These are phyloP conservation scores for Maniola jurtina DNA, from an alignment of 1,140 invertebrate species.

Conservation along the genomic window DNA sequence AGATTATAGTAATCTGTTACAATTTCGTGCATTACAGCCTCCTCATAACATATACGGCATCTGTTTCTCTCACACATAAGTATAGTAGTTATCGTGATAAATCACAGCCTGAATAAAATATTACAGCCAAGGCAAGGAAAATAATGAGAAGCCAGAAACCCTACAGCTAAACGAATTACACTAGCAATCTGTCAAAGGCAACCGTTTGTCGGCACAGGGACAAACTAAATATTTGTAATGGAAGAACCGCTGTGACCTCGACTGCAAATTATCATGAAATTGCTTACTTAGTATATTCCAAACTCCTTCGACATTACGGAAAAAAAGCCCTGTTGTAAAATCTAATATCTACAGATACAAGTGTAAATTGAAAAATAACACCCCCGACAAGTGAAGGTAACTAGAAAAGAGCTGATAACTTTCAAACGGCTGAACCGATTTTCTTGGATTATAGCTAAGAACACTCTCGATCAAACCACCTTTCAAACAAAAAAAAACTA, in stretches of 20 bases:
- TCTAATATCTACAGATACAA: too few species aligned
- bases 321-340: too few species aligned
- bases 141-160: conserved; percentile 15
- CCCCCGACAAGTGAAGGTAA: too few species aligned
- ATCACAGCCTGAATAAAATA: conserved; percentile 14
- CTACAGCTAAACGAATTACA: conserved; percentile 21
- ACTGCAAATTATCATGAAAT: conserved; percentile 7
- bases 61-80: not conserved
- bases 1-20: too few species aligned
- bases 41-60: too few species aligned
- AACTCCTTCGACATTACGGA: not conserved
- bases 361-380: too few species aligned
- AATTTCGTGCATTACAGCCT: too few species aligned
- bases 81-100: not conserved
- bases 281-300: conserved; percentile 14
- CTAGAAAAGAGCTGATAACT: too few species aligned
- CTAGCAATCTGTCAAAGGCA: conserved; percentile 27
- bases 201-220: conserved; percentile 15
- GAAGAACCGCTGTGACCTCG: conserved; percentile 5
- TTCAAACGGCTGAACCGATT: too few species aligned
- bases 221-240: conserved; percentile 23
- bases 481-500: too few species aligned
- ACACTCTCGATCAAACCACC: too few species aligned
- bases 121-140: conserved; percentile 8
- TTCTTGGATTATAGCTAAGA: too few species aligned